Evolutionary conservation across 2,888 invertebrate species (phyloP).

Genomic region (Aproaerema taeniolella): DNA sequence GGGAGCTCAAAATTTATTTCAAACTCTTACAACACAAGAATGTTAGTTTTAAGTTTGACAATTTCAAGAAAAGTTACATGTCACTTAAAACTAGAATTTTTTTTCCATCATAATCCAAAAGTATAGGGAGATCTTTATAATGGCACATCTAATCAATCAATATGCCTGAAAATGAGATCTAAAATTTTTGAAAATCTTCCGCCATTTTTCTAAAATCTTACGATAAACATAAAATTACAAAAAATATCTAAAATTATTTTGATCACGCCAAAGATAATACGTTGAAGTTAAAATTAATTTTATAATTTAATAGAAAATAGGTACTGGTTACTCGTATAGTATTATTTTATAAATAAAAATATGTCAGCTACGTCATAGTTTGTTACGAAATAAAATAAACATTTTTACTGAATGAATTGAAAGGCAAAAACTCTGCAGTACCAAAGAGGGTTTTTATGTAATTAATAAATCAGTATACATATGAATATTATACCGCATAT

Average conservation of each 20-base stretch:
- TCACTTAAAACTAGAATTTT: slow-evolving; percentile 38
- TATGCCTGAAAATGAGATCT: slow-evolving; percentile 66
- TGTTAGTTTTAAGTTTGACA: slow-evolving; percentile 53
- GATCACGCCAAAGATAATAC: slow-evolving; percentile 64
- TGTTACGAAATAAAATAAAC: too few relatives aligned
- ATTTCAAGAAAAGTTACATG: slow-evolving; percentile 31
- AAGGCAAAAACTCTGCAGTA: too few relatives aligned
- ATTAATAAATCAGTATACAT: too few relatives aligned
- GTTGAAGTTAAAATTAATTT: slow-evolving; percentile 28
- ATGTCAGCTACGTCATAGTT: too few relatives aligned
- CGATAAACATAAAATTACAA: slow-evolving; percentile 32
- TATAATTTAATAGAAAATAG: slow-evolving; percentile 44
- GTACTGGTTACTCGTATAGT: slow-evolving; percentile 33
- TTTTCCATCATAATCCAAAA: slow-evolving; percentile 48
- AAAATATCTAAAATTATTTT: slow-evolving; percentile 23
- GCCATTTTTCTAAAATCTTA: slow-evolving; percentile 53
- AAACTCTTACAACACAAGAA: slow-evolving; percentile 49
- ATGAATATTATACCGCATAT: too few relatives aligned
- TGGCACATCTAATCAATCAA: slow-evolving; percentile 41
- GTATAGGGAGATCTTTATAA: slow-evolving; percentile 60
- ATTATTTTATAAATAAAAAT: slow-evolving; percentile 35
- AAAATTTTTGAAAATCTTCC: slow-evolving; percentile 52
- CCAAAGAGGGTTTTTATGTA: too few relatives aligned
- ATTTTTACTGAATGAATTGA: too few relatives aligned
- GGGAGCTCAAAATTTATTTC: slow-evolving; percentile 51